Evolutionary conservation across 2,888 invertebrate genomes (phyloP), one percentile per base, ranked within the genome.

Genomic region (Malachius bipustulatus): DNA sequence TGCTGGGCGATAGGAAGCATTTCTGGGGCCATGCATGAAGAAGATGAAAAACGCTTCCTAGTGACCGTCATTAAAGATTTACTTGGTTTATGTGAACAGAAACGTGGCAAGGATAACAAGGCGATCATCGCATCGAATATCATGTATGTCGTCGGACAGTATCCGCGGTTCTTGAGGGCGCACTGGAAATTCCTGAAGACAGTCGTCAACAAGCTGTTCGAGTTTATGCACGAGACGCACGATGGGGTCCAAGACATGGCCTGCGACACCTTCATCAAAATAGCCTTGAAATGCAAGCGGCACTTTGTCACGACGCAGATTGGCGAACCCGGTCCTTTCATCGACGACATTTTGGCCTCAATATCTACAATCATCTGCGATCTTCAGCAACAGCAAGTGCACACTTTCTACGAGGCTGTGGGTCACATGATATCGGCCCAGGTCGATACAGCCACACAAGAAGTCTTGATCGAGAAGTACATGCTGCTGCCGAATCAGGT

Each of bases 231-330:
- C 62, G 97, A 98, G 70, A 96, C 96, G 36, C 98, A 98, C 61
- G 98, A 97, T 62, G 98, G 98, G 53, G 98, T 99, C 15, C 97
- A 98, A 65, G 98, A 98, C 57, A 99, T 99, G 98, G 98, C 98
- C 40, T 99, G 98, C 70, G 98, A 99, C 67, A 99, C 98, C 26
- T 99, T 99, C 62, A 98, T 99, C 50, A 99, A 99, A 69, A 99
- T 99, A 56, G 93, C 98, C 16, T 74, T 93, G 52, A 99, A 98
- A 65, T 99, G 98, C 66, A 75, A 93, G 44, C 75, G 96, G 50
- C 97, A 98, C 67, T 99, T 99, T 69, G 94, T 97, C 12, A 90
- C 85, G 42, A 77, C 88, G 28, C 97, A 98, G 69, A 81, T 87
- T 43, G 96, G 96, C 27, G 98, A 98, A 66, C 79, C 82, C 26